Conservation (phyloP, 2,797 vertebrate species). For the Catamblyrhynchus diadema region DNA sequence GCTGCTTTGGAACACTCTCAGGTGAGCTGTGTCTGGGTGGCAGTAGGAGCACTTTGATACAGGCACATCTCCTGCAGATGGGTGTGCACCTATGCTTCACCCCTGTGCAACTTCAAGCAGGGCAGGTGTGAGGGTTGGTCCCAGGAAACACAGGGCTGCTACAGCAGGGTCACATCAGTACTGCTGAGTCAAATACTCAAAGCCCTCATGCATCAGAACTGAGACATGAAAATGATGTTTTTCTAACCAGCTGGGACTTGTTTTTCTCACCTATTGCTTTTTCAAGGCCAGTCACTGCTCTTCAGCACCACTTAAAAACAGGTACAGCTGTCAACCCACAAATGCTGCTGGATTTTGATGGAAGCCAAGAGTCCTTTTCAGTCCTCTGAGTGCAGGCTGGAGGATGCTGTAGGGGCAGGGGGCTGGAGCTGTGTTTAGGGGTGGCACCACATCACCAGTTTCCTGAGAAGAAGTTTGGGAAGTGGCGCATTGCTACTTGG, state of each 20-base stretch:
- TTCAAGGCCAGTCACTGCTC: neutral
- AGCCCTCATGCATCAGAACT: neutral
- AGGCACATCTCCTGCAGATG: accelerated
- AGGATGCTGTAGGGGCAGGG: accelerated
- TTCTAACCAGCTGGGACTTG: neutral
- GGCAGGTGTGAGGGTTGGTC: too few species aligned
- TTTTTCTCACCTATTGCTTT: neutral
- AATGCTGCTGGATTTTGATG: accelerated
- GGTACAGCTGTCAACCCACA: neutral
- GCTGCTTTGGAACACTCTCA: neutral
- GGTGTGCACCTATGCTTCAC: neutral
- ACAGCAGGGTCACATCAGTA: accelerated
- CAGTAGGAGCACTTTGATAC: accelerated
- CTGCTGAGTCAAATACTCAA: neutral
- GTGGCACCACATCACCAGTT: neutral
- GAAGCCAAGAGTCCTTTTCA: neutral
- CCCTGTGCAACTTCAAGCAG: neutral
- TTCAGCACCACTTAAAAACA: neutral
- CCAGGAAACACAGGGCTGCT: neutral
- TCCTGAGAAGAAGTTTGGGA: neutral
- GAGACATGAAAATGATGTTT: accelerated
- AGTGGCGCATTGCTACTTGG: neutral
- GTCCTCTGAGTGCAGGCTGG: neutral
- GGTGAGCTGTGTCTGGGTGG: neutral
- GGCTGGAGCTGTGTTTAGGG: neutral